Evolutionary conservation across 2,888 invertebrate genomes (phyloP), one percentile per base, ranked within the genome.

Genomic region (Eretmocerus hayati): DNA sequence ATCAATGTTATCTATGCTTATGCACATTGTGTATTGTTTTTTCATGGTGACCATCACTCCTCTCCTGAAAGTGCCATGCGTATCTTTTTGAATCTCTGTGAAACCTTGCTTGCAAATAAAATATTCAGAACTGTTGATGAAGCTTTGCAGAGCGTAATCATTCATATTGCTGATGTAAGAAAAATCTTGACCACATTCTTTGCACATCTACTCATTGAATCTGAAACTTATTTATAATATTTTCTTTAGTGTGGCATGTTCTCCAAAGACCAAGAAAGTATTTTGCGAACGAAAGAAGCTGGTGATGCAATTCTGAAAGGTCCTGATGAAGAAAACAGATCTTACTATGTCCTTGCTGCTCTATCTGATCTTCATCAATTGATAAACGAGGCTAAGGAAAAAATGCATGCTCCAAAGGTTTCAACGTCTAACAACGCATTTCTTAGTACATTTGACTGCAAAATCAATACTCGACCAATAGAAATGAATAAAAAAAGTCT

Each of bases 1-100:
- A 73, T 83, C 49, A 91, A 91, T 67, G 77, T 89, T 2, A 56
- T 91, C 6, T 79, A 83, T 22, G 76, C 85, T 0, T 93, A 91
- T 64, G 79, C 79, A 0, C 86, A 84, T 55, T 75, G 80, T 0
- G 75, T 79, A 45, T 77, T 88, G 23, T 85, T 85, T 64, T 89
- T 85, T 60, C 86, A 87, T 65, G 90, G 90, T 5, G 89, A 88
- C 58, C 77, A 87, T 59, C 64, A 72, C 18, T 75, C 77, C 30
- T 81, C 81, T 57, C 66, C 81, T 0, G 64, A 74, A 11, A 87
- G 89, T 65, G 78, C 82, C 2, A 71, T 77, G 0, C 69, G 75
- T 26, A 78, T 77, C 57, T 69, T 87, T 19, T 65, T 83, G 0
- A 74, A 75, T 42, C 70, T 87, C 5, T 84, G 83, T 57, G 72